phyloP scores from a whole-genome alignment of 2,797 vertebrate species.

The Buceros bicornis region DNA sequence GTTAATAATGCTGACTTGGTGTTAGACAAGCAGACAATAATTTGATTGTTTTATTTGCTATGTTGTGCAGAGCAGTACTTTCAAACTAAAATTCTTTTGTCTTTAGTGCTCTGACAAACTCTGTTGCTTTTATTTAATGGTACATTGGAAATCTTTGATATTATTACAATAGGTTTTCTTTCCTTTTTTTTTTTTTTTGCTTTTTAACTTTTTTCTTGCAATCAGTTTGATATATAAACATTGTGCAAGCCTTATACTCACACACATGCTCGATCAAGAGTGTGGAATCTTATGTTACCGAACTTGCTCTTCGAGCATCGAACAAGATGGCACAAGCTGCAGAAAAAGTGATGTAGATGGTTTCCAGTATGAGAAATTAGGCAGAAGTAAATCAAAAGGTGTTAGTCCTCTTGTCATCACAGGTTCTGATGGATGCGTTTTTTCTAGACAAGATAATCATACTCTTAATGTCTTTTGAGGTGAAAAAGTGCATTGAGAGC shows the following conservation, averaged over 20 bases:
- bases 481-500: not conserved
- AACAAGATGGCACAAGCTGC: not conserved
- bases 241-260: not conserved
- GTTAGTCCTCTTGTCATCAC: not conserved
- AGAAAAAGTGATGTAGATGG: not conserved
- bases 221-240: not conserved
- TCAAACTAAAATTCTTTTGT: constrained; percentile 74
- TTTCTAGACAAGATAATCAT: not conserved
- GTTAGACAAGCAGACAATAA: constrained; percentile 82
- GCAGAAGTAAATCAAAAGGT: not conserved
- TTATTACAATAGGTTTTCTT: constrained; percentile 39
- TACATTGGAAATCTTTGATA: constrained; percentile 57
- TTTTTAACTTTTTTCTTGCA: not conserved
- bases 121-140: constrained; percentile 72
- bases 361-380: not conserved
- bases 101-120: constrained; percentile 74
- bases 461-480: not conserved
- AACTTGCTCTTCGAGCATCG: not conserved
- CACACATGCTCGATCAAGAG: not conserved
- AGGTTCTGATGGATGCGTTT: not conserved
- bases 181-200: not conserved
- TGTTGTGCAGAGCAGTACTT: constrained; percentile 72
- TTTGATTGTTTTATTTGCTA: constrained; percentile 76
- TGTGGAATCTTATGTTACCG: not conserved
- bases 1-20: constrained; percentile 81